A percentile compares a stretch with the other conserved stretches of the same genome.
These are phyloP conservation scores for Semotilus atromaculatus DNA, from an alignment of 2,797 vertebrate genomes.

Conservation along the genomic window DNA sequence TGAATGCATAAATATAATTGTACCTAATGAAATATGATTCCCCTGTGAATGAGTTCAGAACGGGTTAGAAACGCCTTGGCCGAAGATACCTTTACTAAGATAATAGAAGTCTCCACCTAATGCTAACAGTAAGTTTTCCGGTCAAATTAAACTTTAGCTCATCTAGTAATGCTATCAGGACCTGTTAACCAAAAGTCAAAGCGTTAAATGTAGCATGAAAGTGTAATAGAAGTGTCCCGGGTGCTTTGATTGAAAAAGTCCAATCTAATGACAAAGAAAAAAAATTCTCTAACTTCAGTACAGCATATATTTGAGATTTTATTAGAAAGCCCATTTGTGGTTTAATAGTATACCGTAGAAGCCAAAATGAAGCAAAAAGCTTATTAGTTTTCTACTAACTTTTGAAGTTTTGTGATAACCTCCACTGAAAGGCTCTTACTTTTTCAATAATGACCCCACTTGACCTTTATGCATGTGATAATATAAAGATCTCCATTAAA, in stretches of 20 bases:
- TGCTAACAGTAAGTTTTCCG: neutral
- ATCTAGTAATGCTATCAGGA: neutral
- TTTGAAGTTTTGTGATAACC: neutral
- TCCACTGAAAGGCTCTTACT: neutral
- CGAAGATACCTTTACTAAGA: neutral
- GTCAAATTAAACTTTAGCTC: conserved; percentile 3
- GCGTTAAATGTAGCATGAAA: conserved; percentile 17
- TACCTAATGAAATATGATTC: neutral
- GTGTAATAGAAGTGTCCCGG: neutral
- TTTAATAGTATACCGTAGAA: neutral
- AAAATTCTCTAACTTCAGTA: neutral
- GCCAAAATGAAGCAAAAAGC: neutral
- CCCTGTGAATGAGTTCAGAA: neutral
- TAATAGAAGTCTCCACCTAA: neutral
- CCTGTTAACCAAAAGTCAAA: conserved; percentile 18
- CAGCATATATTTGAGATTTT: neutral
- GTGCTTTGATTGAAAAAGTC: conserved; percentile 1
- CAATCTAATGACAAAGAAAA: neutral
- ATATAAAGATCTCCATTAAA: conserved; percentile 30
- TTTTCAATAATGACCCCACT: neutral
- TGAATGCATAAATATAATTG: neutral
- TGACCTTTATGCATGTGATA: conserved; percentile 15
- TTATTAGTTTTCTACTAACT: neutral
- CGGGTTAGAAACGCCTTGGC: neutral
- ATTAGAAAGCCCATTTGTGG: neutral